A percentile compares a stretch with the other conserved stretches of the same genome.
Evolutionary conservation across 2,113 vertebrate species (phyloP).

Genomic region (Hemiprocne comata): DNA sequence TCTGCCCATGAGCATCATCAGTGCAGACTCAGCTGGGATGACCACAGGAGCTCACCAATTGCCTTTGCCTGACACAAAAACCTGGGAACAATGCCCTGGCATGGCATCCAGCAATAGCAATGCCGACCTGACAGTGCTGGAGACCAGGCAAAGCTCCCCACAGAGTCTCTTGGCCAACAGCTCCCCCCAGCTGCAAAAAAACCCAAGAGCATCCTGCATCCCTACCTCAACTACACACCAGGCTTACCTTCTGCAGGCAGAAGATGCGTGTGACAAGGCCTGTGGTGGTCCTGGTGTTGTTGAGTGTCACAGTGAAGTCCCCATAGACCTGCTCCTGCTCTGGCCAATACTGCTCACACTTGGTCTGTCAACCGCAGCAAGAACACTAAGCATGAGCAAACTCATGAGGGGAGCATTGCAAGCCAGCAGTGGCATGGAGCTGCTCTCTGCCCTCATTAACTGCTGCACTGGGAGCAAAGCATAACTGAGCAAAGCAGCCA

Average conservation of each 20-base stretch:
- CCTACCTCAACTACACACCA: background rate
- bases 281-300: background rate
- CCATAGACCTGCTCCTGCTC: conserved; percentile 37
- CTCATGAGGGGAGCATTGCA: background rate
- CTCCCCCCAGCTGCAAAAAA: background rate
- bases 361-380: conserved; percentile 10
- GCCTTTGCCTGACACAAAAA: background rate
- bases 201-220: background rate
- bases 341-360: conserved; percentile 70
- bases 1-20: background rate
- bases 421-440: background rate
- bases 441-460: background rate
- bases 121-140: accelerated
- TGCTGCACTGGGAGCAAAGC: background rate
- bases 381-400: background rate
- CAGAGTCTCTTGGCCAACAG: background rate
- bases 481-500: background rate
- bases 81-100: background rate
- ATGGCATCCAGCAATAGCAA: background rate
- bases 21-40: background rate
- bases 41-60: background rate
- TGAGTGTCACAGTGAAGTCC: conserved; percentile 37
- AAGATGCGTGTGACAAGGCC: conserved; percentile 47
- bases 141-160: background rate
- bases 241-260: conserved; percentile 59